Base-by-base conservation (phyloP, 2,888 invertebrate genomes). In the Conistra vaccinii region DNA sequence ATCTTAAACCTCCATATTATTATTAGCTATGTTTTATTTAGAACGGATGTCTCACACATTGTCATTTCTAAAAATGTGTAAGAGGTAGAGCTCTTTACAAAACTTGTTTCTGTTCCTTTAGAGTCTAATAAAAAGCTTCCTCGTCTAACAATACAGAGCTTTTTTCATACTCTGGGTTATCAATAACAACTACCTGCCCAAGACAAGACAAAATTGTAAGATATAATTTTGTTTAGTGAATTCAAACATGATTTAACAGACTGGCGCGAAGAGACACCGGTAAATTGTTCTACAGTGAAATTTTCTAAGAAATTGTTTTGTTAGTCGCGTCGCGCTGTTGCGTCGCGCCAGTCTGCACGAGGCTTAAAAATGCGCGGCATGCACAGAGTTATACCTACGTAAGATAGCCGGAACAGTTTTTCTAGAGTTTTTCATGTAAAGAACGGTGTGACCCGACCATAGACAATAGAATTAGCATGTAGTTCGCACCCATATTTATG, bases 401-500 rank as follows among this genome's bases (percentile, higher is more conserved):
- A 39, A 61, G 60, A 35, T 53, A 72, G 23, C 12, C 6, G 23
- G 26, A 69, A 67, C 58, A 60, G 58, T 60, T 62, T 73, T 58
- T 39, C 45, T 14, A 45, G 45, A 45, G 45, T 39, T 70, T 70
- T 72, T 67, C 48, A 68, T 69, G 63, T 70, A 62, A 71, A 72
- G 57, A 74, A 84, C 74, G 32, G 61, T 39, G 61, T 55, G 60
- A 61, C 71, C 66, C 48, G 62, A 72, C 76, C 69, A 81, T 63
- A 83, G 72, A 84, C 85, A 83, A 84, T 69, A 69, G 63, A 63
- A 66, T 69, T 71, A 69, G 67, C 67, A 62, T 69, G 39, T 58
- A 70, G 77, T 63, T 81, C 63, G 69, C 85, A 73, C 65, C 32
- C 75, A 71, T 68, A 73, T 75, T 75, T 81, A 84, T 67, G 71